These are phyloP conservation scores for Rhagophthalmus giganteus DNA, from an alignment of 2,888 invertebrate species.

Conservation along the genomic window DNA sequence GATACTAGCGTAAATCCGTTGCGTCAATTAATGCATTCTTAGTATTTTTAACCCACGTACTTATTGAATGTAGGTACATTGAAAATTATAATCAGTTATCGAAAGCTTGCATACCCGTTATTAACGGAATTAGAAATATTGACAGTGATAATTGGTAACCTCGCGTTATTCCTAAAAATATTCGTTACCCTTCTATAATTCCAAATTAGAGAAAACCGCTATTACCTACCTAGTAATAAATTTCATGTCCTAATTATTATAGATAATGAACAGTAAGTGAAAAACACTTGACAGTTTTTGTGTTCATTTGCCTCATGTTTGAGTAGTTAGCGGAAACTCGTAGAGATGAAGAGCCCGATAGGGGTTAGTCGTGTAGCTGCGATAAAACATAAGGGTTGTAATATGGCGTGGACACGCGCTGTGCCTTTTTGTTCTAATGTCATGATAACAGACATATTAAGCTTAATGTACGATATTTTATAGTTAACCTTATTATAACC, in stretches of 20 bases:
- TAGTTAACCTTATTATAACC: not conserved
- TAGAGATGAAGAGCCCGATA: conserved; percentile 12
- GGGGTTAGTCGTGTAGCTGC: conserved; percentile 2
- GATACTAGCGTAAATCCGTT: too few species aligned
- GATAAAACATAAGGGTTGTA: conserved; percentile 10
- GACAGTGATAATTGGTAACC: too few species aligned
- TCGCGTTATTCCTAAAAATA: not conserved
- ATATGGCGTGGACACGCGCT: conserved; percentile 11
- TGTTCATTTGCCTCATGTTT: not conserved
- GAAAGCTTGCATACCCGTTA: not conserved
- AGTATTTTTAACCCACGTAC: too few species aligned
- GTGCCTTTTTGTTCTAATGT: conserved; percentile 3
- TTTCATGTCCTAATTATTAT: not conserved
- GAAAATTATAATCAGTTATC: too few species aligned
- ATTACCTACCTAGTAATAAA: not conserved
- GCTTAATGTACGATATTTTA: too few species aligned
- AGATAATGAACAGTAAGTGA: not conserved
- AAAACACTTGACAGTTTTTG: not conserved
- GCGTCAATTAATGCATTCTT: too few species aligned
- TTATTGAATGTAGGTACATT: too few species aligned
- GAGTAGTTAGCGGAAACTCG: conserved; percentile 8
- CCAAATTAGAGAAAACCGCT: too few species aligned
- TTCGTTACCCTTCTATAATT: too few species aligned
- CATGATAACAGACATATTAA: not conserved
- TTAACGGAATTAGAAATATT: too few species aligned